These are phyloP conservation scores for Eulemur coronatus DNA, from an alignment of 2,797 vertebrate species.

Conservation along the genomic window DNA sequence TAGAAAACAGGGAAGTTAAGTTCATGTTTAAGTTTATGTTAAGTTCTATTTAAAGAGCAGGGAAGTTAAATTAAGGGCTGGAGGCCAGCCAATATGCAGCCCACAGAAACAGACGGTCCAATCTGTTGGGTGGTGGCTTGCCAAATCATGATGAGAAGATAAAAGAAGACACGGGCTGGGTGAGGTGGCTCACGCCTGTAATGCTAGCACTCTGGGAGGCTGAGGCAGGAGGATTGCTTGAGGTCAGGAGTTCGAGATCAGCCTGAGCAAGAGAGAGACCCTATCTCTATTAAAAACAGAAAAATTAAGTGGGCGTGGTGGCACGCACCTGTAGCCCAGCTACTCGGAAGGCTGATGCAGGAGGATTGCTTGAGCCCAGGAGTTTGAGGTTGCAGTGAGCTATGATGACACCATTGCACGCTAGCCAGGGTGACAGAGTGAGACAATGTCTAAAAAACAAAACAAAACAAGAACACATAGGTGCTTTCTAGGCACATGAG, in stretches of 20 bases:
- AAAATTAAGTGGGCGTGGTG: no score
- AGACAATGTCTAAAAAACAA: background rate
- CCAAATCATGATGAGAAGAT: background rate
- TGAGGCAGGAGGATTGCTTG: background rate
- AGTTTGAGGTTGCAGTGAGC: no score
- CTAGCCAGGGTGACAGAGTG: no score
- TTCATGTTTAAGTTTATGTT: background rate
- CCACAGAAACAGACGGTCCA: background rate
- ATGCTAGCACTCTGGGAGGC: background rate
- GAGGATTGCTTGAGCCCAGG: no score
- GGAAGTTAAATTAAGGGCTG: conserved; percentile 31
- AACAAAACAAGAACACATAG: background rate
- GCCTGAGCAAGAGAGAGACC: background rate
- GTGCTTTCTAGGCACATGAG: background rate
- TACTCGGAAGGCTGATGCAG: no score
- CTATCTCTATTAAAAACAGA: no score
- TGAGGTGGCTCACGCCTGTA: background rate
- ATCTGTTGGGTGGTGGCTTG: background rate
- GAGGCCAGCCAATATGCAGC: conserved; percentile 20
- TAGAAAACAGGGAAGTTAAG: conserved; percentile 15
- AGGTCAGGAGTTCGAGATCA: background rate
- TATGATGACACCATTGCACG: no score
- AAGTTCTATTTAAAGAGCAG: conserved; percentile 38
- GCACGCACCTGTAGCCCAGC: no score
- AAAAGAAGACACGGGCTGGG: background rate